phyloP scores from a whole-genome alignment of 2,113 vertebrate genomes.

The Corythornis madagascariensis region DNA sequence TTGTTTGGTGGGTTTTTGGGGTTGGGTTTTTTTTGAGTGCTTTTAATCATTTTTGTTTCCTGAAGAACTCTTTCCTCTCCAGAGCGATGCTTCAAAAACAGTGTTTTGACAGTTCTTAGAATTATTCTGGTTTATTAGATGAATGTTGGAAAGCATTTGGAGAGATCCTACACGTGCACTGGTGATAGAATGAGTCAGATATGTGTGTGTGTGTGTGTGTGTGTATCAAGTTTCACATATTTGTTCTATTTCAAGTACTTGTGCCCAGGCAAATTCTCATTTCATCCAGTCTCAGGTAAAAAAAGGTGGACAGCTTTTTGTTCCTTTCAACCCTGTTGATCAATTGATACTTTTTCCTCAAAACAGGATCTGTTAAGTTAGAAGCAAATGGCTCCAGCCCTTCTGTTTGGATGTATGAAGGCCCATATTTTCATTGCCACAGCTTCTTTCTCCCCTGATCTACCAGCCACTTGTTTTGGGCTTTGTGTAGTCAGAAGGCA shows the following conservation, averaged over 20 bases:
- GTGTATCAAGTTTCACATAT: neutral
- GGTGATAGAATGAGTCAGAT: neutral
- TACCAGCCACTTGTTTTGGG: neutral
- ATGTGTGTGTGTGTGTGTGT: neutral
- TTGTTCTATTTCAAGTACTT: neutral
- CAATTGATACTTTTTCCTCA: neutral
- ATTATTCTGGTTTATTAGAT: neutral
- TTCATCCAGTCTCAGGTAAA: neutral
- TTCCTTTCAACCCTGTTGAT: neutral
- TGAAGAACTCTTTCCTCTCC: neutral
- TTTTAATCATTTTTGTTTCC: neutral
- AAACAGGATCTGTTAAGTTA: neutral
- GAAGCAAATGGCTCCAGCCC: neutral
- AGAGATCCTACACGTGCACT: neutral
- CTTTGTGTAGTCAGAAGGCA: slow-evolving; percentile 11
- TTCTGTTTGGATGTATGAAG: neutral
- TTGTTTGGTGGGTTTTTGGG: neutral
- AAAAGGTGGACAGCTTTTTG: neutral
- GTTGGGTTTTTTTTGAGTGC: neutral
- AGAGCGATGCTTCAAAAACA: neutral
- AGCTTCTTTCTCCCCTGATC: neutral
- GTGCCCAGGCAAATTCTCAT: neutral
- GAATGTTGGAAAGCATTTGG: neutral
- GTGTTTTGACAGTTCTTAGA: neutral
- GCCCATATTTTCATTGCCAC: neutral